Evolutionary conservation across 2,113 vertebrate genomes (phyloP).

Genomic region (Pollimyrus isidori): DNA sequence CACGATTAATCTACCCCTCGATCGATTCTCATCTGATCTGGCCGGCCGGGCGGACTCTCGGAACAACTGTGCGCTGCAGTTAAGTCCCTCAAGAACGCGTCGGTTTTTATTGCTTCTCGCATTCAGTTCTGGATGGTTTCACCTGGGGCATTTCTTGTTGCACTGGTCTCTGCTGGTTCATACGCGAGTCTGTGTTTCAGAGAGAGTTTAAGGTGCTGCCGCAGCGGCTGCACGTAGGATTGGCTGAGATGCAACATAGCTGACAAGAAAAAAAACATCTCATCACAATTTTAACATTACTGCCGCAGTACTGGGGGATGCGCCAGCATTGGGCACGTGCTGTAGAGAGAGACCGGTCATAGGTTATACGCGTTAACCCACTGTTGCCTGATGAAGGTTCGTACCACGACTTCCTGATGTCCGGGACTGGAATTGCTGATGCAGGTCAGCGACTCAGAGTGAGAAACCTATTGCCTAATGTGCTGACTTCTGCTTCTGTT

Average conservation of each 20-base stretch:
- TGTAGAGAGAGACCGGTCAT: neutral
- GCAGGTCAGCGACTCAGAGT: neutral
- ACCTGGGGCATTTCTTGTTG: neutral
- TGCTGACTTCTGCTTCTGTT: neutral
- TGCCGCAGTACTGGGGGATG: neutral
- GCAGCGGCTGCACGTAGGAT: neutral
- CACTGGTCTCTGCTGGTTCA: neutral
- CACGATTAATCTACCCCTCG: neutral
- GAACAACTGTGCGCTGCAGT: neutral
- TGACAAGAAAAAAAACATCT: neutral
- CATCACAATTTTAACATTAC: neutral
- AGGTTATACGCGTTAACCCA: neutral
- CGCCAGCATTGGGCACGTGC: neutral
- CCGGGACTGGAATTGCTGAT: neutral
- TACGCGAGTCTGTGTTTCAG: neutral
- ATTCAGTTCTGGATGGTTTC: neutral
- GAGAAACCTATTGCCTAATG: neutral
- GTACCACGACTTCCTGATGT: neutral
- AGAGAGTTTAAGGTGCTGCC: neutral
- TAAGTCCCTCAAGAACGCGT: neutral
- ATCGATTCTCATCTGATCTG: neutral
- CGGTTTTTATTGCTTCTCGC: neutral
- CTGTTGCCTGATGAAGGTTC: neutral
- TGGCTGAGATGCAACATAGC: neutral
- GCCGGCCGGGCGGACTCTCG: neutral